Base-by-base conservation (phyloP, 2,113 vertebrate genomes). In the Ceyx melanurus region DNA sequence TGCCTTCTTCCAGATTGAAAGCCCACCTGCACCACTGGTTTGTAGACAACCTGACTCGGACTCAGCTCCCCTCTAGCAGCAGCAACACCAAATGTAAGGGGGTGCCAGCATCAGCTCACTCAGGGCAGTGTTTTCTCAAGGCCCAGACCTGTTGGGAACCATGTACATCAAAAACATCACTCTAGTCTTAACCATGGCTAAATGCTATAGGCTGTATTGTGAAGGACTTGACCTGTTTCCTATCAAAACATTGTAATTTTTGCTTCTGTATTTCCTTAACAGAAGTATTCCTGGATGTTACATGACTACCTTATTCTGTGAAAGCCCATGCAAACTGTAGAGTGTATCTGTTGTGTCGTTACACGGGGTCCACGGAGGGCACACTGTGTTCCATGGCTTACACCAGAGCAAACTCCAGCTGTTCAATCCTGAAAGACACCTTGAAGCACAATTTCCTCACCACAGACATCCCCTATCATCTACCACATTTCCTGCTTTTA, bases 371-470 rank as follows among this genome's bases (percentile, higher is more conserved):
- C 97, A 88, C 33, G 22, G 75, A 92, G 94, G 91, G 95, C 76
- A 89, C 95, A 85, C 95, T 89, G 85, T 94, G 89, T 94, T 94
- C 94, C 92, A 91, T 66, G 85, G 91, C 85, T 96, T 86, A 94
- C 26, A 62, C 95, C 82, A 5, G 94, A 82, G 93, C 94, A 95
- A 96, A 96, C 89, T 88, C 85, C 97, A 95, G 81, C 87, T 96
- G 84, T 95, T 97, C 90, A 94, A 94, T 94, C 96, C 95, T 91
- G 94, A 95, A 92, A 92, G 88, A 93, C 92, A 78, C 92, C 91
- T 96, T 95, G 97, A 98, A 98, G 98, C 98, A 98, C 98, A 98
- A 97, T 86, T 94, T 97, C 89, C 95, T 89, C 88, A 93, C 85
- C 9, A 40, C 89, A 96, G 78, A 92, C 89, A 88, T 93, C 83